Percentiles rank a stretch among this genome's conserved stretches.
Evolutionary conservation across 2,113 vertebrate species (phyloP).

Genomic region (Petrocephalus zakoni): DNA sequence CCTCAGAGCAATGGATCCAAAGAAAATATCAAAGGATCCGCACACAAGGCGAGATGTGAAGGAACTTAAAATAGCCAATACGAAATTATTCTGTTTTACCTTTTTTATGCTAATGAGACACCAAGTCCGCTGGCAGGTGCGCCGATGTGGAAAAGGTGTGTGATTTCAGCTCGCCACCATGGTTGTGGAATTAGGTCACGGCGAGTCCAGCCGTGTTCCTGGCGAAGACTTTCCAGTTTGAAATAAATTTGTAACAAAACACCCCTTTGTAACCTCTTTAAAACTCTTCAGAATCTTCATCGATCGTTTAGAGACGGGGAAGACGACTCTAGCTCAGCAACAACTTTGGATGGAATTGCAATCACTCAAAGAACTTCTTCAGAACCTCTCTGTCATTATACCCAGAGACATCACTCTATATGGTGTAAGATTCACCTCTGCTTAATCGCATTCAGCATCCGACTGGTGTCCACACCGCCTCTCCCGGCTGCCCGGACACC

Average conservation of each 20-base stretch:
- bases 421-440: background rate
- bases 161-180: background rate
- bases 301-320: background rate
- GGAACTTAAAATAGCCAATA: background rate
- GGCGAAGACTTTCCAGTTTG: background rate
- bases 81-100: background rate
- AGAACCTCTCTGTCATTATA: background rate
- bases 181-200: background rate
- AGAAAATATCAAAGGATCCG: background rate
- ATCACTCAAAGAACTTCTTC: background rate
- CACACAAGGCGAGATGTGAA: background rate
- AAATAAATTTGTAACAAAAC: background rate
- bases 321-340: background rate
- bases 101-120: conserved; percentile 5
- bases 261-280: background rate
- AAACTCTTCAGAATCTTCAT: background rate
- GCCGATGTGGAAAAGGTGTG: background rate
- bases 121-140: background rate
- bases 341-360: background rate
- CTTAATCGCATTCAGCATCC: background rate
- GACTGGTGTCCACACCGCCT: background rate
- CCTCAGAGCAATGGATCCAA: background rate
- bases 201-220: background rate
- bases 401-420: background rate
- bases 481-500: background rate